A percentile compares a stretch with the other conserved stretches of the same genome.
These are phyloP conservation scores for Hyperoplus lanceolatus DNA, from an alignment of 2,797 vertebrate genomes.

Conservation along the genomic window DNA sequence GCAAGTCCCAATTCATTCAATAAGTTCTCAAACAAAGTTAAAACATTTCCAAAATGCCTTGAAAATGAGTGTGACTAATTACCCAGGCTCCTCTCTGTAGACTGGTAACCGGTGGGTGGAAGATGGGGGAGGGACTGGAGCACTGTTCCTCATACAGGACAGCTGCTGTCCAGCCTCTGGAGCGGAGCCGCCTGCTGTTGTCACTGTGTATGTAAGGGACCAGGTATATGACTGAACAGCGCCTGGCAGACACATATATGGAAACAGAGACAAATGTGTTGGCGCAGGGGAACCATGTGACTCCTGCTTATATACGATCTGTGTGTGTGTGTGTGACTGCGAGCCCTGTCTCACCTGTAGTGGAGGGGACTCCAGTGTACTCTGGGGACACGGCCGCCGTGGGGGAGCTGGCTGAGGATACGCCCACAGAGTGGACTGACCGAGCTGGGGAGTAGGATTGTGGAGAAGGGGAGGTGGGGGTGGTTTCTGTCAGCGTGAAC, in stretches of 20 bases:
- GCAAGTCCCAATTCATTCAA: constrained; percentile 4
- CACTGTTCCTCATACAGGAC: constrained; percentile 93
- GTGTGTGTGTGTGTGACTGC: constrained; percentile 18
- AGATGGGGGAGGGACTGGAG: constrained; percentile 89
- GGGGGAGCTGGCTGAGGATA: constrained; percentile 90
- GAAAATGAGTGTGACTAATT: constrained; percentile 55
- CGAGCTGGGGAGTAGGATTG: constrained; percentile 93
- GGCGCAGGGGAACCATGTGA: constrained; percentile 63
- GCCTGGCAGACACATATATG: constrained; percentile 89
- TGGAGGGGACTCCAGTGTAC: constrained; percentile 86
- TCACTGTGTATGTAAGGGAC: constrained; percentile 99
- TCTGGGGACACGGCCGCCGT: constrained; percentile 92
- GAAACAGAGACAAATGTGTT: constrained; percentile 80
- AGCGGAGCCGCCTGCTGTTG: constrained; percentile 92
- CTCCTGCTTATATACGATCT: constrained; percentile 14
- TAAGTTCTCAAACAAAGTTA: neutral
- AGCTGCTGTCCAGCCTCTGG: constrained; percentile 93
- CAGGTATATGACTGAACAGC: constrained; percentile 99
- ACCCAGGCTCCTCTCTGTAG: constrained; percentile 98
- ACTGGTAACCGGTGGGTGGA: constrained; percentile 94
- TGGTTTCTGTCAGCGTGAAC: constrained; percentile 88
- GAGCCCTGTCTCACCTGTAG: constrained; percentile 86
- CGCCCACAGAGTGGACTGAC: constrained; percentile 90
- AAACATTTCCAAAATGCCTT: neutral
- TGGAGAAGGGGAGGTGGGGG: constrained; percentile 90